Percentiles rank a stretch among this genome's conserved stretches.
These are phyloP conservation scores for Thalassaphorura encarpata DNA, from an alignment of 1,140 invertebrate species.

Conservation along the genomic window DNA sequence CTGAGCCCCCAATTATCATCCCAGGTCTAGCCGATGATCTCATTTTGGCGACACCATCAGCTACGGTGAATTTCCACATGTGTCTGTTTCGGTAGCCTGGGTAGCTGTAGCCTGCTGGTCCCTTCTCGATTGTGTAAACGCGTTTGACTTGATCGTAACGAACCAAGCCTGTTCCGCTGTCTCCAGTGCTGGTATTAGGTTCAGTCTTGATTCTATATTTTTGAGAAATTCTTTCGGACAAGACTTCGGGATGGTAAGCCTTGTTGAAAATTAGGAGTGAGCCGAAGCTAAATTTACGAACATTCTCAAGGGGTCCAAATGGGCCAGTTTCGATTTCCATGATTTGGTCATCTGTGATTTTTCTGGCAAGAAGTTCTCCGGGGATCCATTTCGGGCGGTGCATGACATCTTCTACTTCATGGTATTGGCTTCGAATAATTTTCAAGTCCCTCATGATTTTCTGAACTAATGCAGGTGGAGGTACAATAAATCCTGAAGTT, in stretches of 20 bases:
- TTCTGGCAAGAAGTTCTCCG: not conserved
- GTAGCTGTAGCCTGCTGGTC: not conserved
- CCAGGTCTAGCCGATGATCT: not conserved
- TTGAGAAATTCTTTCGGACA: not conserved
- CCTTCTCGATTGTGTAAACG: not conserved
- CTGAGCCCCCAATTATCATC: too few species aligned
- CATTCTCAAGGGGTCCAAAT: constrained; percentile 3
- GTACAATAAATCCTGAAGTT: not conserved
- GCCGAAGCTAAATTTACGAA: not conserved
- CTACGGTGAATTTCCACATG: not conserved
- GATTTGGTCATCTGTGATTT: not conserved
- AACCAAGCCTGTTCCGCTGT: not conserved
- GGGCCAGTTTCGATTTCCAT: not conserved
- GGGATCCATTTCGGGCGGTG: constrained; percentile 1
- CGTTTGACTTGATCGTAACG: not conserved
- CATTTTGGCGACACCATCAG: not conserved
- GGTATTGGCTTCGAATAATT: constrained; percentile 1
- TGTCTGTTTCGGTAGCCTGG: not conserved
- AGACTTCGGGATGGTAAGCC: not conserved
- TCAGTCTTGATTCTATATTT: not conserved
- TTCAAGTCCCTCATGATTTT: constrained; percentile 6
- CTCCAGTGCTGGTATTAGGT: not conserved
- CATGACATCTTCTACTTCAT: not conserved
- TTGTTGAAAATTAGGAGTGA: not conserved
- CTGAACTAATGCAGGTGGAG: not conserved